Conservation (phyloP, 92 coral and sea anemone genomes). For the Phenganax stokvisi region DNA sequence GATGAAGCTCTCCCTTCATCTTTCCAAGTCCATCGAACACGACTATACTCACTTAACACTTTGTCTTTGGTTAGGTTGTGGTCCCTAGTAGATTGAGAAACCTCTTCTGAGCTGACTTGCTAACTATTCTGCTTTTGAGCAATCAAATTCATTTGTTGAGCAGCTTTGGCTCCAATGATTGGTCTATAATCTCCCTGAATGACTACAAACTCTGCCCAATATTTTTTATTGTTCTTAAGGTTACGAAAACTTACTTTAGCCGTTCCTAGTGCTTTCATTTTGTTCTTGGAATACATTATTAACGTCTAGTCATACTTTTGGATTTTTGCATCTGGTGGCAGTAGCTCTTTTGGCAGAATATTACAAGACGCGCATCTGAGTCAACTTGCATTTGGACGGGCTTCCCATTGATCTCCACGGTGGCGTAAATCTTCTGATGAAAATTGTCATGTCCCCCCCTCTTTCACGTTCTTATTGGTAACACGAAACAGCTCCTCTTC, state of each 20-base stretch:
- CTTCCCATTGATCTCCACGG: constrained; percentile 24
- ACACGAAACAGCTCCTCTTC: neutral
- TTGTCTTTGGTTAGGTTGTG: neutral
- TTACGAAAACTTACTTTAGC: constrained; percentile 41
- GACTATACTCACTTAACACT: neutral
- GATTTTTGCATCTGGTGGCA: constrained; percentile 10
- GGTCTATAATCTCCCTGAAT: constrained; percentile 43
- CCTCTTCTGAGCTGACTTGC: neutral
- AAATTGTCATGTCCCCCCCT: neutral
- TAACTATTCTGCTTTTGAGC: constrained; percentile 34
- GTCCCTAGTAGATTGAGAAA: neutral
- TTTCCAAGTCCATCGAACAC: neutral
- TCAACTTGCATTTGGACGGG: constrained; percentile 43
- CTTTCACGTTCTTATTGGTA: constrained; percentile 17
- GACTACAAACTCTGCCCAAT: constrained; percentile 42
- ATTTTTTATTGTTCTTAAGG: constrained; percentile 46
- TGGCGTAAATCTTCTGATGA: constrained; percentile 14
- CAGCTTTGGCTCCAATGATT: constrained; percentile 39
- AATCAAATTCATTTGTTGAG: constrained; percentile 43
- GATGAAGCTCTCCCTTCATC: neutral
- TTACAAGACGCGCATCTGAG: constrained; percentile 40
- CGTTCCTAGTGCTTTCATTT: constrained; percentile 40
- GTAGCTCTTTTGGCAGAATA: constrained; percentile 35
- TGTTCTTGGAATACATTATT: neutral
- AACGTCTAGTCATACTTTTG: constrained; percentile 27